Conservation (phyloP, 2,797 vertebrate genomes). For the Acipenser transmontanus region DNA sequence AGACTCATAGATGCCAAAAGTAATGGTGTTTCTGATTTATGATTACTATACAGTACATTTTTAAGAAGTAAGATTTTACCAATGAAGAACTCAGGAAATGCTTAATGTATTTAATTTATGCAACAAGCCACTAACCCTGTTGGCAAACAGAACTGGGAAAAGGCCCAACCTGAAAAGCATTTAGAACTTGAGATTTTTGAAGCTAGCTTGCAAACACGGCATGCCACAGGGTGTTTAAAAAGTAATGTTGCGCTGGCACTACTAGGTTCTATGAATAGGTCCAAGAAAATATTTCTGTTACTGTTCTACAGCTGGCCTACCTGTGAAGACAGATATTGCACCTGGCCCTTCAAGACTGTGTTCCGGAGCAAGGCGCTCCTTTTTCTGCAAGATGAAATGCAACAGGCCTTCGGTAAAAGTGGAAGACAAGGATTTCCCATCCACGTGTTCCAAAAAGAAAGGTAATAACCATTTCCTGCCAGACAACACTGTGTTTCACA, state of each 20-base stretch:
- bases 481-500: no score
- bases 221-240: no score
- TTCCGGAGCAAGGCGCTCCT: slow-evolving; percentile 89
- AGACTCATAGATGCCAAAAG: slow-evolving; percentile 70
- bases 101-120: no score
- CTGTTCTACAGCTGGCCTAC: slow-evolving; percentile 77
- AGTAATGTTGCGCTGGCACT: no score
- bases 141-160: neutral
- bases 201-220: no score
- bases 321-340: slow-evolving; percentile 93
- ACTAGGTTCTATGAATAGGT: no score
- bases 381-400: slow-evolving; percentile 99
- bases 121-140: neutral
- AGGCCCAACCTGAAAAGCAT: no score
- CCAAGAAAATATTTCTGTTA: neutral
- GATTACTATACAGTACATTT: neutral
- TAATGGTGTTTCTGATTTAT: slow-evolving; percentile 46
- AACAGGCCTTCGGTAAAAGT: slow-evolving; percentile 93
- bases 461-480: slow-evolving; percentile 51
- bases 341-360: slow-evolving; percentile 89
- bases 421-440: slow-evolving; percentile 94
- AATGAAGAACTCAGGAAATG: no score
- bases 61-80: no score
- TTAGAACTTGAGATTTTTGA: no score
- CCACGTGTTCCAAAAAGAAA: slow-evolving; percentile 98